These are phyloP conservation scores for Arbacia lixula DNA, from an alignment of 53 echinoderm and acorn worm genomes.

Conservation along the genomic window DNA sequence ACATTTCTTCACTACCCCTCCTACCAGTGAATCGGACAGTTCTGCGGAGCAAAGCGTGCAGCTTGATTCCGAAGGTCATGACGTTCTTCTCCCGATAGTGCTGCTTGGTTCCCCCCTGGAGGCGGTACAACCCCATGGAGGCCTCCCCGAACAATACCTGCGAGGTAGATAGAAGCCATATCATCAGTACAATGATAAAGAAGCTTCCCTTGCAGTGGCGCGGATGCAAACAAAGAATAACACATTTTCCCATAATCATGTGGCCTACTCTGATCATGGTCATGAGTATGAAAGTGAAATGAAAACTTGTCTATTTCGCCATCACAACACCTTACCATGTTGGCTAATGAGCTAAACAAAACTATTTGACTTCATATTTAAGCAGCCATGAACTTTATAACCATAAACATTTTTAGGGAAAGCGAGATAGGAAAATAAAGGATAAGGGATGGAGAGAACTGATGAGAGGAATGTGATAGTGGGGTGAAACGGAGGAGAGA, in stretches of 20 bases:
- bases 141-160: slow-evolving; percentile 93
- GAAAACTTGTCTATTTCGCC: no score
- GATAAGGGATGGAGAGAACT: background rate
- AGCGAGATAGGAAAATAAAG: background rate
- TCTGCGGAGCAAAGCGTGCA: slow-evolving; percentile 83
- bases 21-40: slow-evolving; percentile 83
- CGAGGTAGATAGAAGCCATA: background rate
- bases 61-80: slow-evolving; percentile 61
- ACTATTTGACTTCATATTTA: no score
- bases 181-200: background rate
- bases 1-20: slow-evolving; percentile 26
- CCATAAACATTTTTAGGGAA: no score
- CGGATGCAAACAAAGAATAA: no score
- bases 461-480: background rate
- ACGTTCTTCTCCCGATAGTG: slow-evolving; percentile 77
- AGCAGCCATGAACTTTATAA: no score
- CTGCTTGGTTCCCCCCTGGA: slow-evolving; percentile 75
- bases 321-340: no score
- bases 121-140: slow-evolving; percentile 73
- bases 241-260: background rate
- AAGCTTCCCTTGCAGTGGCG: no score
- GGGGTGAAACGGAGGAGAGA: background rate
- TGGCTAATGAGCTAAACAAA: no score
- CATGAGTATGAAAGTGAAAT: no score
- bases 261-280: no score